Evolutionary conservation across 2,797 vertebrate species (phyloP), one percentile per base, ranked within the genome.

Genomic region (Tympanoctomys barrerae): DNA sequence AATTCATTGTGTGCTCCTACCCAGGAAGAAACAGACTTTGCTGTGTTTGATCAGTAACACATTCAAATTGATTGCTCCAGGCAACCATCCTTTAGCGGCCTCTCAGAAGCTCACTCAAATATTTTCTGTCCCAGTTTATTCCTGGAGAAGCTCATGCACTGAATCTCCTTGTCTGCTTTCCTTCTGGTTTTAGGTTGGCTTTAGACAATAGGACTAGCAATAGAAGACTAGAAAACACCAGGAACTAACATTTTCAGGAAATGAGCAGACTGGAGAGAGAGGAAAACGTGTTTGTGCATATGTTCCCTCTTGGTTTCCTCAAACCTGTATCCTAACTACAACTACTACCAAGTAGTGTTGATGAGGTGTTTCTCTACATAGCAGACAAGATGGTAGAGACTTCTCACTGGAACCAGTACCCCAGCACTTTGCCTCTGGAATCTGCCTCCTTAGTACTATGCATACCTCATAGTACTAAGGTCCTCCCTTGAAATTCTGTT

Each of bases 101-200:
- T 84, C 46, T 42, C 4, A 1, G 8, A 10, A 52, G 14, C 7
- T 16, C 2, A 42, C 0, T 0, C 3, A 5, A n/a, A 42, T 18
- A 7, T 11, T 77, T 22, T 14, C 0, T 57, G 8, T 0, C 14
- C 54, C 64, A 12, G 5, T 71, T 5, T 82, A 7, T 18, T 1
- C 28, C 46, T 24, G 16, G 11, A 68, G 11, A 52, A 4, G 5
- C 71, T 19, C 28, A 18, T 16, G n/a, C 24, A 46, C 36, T 24
- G 7, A 6, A 31, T 11, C 1, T 11, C 5, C 7, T 31, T 2
- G 22, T 13, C 33, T 19, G 11, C 11, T 89, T 36, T 5, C 0
- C 26, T 1, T 52, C 52, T 70, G 49, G 22, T 1, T 85, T 82
- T 87, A 16, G n/a, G 12, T 82, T 92, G 31, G 61, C 9, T 84